Base-by-base conservation (phyloP, 2,113 vertebrate genomes). In the Amazona vittata region DNA sequence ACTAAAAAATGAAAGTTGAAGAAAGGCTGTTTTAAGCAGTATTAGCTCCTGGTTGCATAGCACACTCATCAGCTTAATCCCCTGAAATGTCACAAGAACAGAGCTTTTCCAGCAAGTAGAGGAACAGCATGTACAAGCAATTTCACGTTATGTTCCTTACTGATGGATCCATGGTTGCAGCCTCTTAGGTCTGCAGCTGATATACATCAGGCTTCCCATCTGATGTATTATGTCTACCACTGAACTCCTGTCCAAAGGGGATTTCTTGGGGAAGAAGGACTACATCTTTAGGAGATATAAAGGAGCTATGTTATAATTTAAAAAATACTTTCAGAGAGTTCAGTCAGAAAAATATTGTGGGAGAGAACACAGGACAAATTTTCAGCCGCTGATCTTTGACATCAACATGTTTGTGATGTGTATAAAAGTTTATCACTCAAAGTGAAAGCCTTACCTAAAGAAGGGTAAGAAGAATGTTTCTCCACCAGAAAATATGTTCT, bases 51-150 rank as follows among this genome's bases (percentile, higher is more conserved):
- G 50, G 90, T 94, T 93, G 75, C 68, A 81, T 88, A 92, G 93
- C 83, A 93, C 71, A 83, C 92, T 93, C 96, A 84, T 96, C 93
- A 93, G 95, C 65, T 86, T 96, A 95, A 96, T 94, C 85, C 92
- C 83, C 96, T 79, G 60, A 95, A 95, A 94, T 94, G 93, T 94
- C 95, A 81, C 94, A 92, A 92, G 76, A 92, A 76, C n/a, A 55
- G 92, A 92, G 52, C 24, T 89, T 85, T 93, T 71, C 76, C 80
- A 93, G 88, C 55, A 84, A 93, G 69, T 41, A 47, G 80, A 88
- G 65, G 90, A 96, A 95, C 90, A 92, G 64, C 76, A 71, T 89
- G 76, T 89, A 75, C 80, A 90, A 89, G 89, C 74, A 91, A 89
- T 96, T 82, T 94, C 86, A 94, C 83, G 77, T 95, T 82, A 84